Evolutionary conservation across 2,888 invertebrate genomes (phyloP).

Genomic region (Hirtodrosophila duncani): DNA sequence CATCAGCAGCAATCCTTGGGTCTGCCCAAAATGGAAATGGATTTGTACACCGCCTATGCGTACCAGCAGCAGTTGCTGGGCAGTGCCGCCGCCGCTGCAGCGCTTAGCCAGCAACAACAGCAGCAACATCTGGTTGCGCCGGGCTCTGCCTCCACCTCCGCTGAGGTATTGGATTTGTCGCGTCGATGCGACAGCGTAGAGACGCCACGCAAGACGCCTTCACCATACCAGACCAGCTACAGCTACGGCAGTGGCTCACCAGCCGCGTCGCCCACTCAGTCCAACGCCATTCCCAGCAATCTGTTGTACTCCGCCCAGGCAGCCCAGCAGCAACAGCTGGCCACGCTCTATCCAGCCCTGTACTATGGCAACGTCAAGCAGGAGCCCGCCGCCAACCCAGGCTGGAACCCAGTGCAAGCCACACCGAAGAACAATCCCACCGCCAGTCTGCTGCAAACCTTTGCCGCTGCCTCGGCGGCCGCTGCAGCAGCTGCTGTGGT

Average conservation of each 20-base stretch:
- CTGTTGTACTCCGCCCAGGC: slow-evolving; percentile 37
- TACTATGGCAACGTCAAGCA: slow-evolving; percentile 58
- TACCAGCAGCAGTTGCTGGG: slow-evolving; percentile 70
- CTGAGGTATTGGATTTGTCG: slow-evolving; percentile 77
- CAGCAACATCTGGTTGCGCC: slow-evolving; percentile 43
- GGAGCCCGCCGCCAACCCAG: slow-evolving; percentile 48
- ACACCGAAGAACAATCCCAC: slow-evolving; percentile 26
- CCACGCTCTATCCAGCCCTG: slow-evolving; percentile 59
- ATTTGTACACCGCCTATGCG: slow-evolving; percentile 73
- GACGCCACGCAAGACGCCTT: slow-evolving; percentile 74
- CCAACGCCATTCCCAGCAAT: slow-evolving; percentile 44
- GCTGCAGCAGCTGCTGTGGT: slow-evolving; percentile 34
- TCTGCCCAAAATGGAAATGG: slow-evolving; percentile 63
- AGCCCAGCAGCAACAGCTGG: slow-evolving; percentile 43
- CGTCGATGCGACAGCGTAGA: slow-evolving; percentile 76
- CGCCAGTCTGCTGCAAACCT: slow-evolving; percentile 43
- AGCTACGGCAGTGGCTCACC: slow-evolving; percentile 74
- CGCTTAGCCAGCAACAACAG: slow-evolving; percentile 57
- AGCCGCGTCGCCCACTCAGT: slow-evolving; percentile 56
- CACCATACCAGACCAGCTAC: slow-evolving; percentile 75
- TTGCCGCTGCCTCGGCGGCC: slow-evolving; percentile 45
- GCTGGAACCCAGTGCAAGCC: no score
- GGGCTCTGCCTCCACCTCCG: slow-evolving; percentile 36
- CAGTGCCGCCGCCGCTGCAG: slow-evolving; percentile 41
- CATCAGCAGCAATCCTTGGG: slow-evolving; percentile 42